A percentile compares a stretch with the other conserved stretches of the same genome.
Conservation (phyloP, 2,888 invertebrate genomes). For the Nysson spinosus region DNA sequence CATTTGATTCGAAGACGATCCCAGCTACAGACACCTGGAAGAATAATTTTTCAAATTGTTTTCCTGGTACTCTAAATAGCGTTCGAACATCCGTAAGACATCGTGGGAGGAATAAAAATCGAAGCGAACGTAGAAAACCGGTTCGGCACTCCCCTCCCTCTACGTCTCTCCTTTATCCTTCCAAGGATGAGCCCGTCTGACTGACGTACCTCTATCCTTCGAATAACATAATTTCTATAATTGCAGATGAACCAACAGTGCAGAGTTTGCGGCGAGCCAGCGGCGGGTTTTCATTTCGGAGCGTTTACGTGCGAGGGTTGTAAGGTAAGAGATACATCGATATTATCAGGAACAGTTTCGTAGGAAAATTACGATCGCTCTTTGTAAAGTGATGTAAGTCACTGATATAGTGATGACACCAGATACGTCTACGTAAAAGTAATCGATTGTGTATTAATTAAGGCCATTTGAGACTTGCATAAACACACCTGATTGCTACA, state of each 20-base stretch:
- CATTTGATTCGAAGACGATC: conserved; percentile 19
- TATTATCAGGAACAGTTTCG: not conserved
- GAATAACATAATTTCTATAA: conserved; percentile 54
- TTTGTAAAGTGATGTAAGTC: not conserved
- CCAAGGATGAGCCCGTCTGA: conserved; percentile 47
- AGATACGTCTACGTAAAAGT: conserved; percentile 2
- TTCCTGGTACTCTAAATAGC: conserved; percentile 50
- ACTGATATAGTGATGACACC: not conserved
- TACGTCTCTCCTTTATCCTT: conserved; percentile 34
- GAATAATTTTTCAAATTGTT: conserved; percentile 39
- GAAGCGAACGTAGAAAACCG: conserved; percentile 55
- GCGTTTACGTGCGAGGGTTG: conserved; percentile 76
- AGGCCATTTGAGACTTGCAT: conserved; percentile 5
- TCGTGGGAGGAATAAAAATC: conserved; percentile 61
- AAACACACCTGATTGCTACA: not conserved
- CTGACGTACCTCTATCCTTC: conserved; percentile 45
- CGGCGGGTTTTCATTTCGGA: conserved; percentile 76
- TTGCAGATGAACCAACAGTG: conserved; percentile 77
- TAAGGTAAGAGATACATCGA: conserved; percentile 68
- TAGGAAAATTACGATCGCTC: not conserved
- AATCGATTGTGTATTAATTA: conserved; percentile 18
- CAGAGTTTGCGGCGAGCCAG: conserved; percentile 76
- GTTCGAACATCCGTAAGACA: conserved; percentile 52
- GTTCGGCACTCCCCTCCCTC: conserved; percentile 37
- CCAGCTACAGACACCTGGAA: not conserved